Percentiles rank a stretch among this genome's conserved stretches.
Conservation (phyloP, 1,140 invertebrate genomes). For the Brachionus sp. region DNA sequence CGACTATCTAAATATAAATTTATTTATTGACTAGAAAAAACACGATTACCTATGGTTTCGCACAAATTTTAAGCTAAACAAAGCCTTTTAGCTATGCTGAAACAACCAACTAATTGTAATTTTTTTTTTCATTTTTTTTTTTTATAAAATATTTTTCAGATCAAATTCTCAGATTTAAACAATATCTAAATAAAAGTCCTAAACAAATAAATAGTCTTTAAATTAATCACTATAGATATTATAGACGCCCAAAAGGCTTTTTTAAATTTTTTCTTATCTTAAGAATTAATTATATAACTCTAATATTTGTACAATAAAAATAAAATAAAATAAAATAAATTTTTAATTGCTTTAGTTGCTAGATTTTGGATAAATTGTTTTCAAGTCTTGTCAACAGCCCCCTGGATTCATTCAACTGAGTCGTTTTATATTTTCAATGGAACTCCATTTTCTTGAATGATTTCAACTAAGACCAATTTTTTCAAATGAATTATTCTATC, state of each 20-base stretch:
- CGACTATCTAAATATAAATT: not conserved
- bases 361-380: not conserved
- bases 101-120: not conserved
- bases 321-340: not conserved
- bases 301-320: not conserved
- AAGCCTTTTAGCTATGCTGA: not conserved
- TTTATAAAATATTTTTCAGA: not conserved
- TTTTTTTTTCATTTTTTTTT: not conserved
- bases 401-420: not conserved
- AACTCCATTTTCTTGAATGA: not conserved
- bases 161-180: not conserved
- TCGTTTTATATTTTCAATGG: not conserved
- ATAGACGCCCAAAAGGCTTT: not conserved
- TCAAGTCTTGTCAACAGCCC: not conserved
- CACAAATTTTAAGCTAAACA: not conserved
- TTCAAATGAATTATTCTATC: not conserved
- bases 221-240: not conserved
- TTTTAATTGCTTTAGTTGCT: not conserved
- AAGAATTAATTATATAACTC: not conserved
- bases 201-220: not conserved
- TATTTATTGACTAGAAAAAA: not conserved
- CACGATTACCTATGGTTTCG: not conserved
- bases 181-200: not conserved
- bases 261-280: not conserved
- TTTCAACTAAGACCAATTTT: not conserved